Conservation (phyloP, 2,888 invertebrate genomes). For the Lysandra bellargus region DNA sequence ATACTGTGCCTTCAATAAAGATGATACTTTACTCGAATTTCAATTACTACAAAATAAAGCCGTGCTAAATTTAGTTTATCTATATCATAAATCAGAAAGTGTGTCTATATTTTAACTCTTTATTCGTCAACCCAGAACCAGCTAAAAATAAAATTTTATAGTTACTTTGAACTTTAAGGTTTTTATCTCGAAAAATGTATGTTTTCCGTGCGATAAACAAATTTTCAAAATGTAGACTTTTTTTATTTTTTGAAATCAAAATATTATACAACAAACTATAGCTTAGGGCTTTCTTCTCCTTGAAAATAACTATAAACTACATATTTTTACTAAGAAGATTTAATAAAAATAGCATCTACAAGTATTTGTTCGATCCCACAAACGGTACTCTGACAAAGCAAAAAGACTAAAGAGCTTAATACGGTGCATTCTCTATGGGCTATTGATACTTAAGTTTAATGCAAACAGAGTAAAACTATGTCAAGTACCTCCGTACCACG, state of each 20-base stretch:
- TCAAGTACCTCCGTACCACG: slow-evolving; percentile 13
- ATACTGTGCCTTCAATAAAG: background rate
- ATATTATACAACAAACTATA: too few relatives aligned
- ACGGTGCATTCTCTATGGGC: slow-evolving; percentile 11
- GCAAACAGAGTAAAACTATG: slow-evolving; percentile 20
- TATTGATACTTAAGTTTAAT: slow-evolving; percentile 21
- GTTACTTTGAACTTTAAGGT: too few relatives aligned
- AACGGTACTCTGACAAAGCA: background rate
- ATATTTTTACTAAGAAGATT: background rate
- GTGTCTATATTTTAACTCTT: too few relatives aligned
- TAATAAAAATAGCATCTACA: background rate
- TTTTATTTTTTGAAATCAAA: too few relatives aligned
- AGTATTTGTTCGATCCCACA: slow-evolving; percentile 3
- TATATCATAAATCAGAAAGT: too few relatives aligned
- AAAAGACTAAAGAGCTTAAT: slow-evolving; percentile 7
- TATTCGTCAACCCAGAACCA: too few relatives aligned
- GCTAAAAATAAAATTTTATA: too few relatives aligned
- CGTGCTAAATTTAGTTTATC: too few relatives aligned
- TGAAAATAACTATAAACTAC: background rate
- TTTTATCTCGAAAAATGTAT: too few relatives aligned
- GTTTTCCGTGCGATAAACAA: too few relatives aligned
- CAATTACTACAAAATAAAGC: background rate
- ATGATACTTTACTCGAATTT: background rate
- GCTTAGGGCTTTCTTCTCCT: too few relatives aligned
- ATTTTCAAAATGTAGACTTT: too few relatives aligned